phyloP scores from a whole-genome alignment of 2,113 vertebrate species.

The Eurypyga helias region DNA sequence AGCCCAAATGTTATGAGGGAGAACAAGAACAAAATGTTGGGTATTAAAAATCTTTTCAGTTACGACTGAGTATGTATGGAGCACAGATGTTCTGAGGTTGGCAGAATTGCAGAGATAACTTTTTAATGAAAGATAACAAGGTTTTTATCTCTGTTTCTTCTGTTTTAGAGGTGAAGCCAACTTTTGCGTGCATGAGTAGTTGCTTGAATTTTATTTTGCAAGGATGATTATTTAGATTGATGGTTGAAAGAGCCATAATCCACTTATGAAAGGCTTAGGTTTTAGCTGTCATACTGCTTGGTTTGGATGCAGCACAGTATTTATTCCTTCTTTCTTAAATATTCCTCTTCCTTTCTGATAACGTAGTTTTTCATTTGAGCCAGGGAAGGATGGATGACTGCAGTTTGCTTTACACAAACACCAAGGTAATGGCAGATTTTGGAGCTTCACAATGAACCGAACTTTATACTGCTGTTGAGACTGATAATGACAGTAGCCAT shows the following conservation, averaged over 20 bases:
- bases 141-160: not conserved
- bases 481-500: not conserved
- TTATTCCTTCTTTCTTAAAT: not conserved
- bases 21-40: constrained; percentile 29
- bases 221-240: not conserved
- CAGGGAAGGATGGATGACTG: not conserved
- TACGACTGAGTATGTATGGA: not conserved
- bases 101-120: not conserved
- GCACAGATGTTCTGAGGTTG: constrained; percentile 39
- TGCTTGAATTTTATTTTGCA: not conserved
- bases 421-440: not conserved
- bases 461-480: not conserved
- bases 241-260: constrained; percentile 3
- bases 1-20: constrained; percentile 22
- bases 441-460: not conserved
- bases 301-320: not conserved
- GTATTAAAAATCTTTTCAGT: constrained; percentile 35
- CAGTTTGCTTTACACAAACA: not conserved
- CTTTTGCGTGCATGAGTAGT: not conserved
- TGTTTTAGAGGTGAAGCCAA: not conserved
- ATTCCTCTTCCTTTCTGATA: not conserved
- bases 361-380: not conserved
- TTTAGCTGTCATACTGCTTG: not conserved
- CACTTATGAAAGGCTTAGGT: not conserved
- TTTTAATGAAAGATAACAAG: constrained; percentile 6